These are phyloP conservation scores for Myoxocephalus aenaeus DNA, from an alignment of 2,797 vertebrate genomes.

Conservation along the genomic window DNA sequence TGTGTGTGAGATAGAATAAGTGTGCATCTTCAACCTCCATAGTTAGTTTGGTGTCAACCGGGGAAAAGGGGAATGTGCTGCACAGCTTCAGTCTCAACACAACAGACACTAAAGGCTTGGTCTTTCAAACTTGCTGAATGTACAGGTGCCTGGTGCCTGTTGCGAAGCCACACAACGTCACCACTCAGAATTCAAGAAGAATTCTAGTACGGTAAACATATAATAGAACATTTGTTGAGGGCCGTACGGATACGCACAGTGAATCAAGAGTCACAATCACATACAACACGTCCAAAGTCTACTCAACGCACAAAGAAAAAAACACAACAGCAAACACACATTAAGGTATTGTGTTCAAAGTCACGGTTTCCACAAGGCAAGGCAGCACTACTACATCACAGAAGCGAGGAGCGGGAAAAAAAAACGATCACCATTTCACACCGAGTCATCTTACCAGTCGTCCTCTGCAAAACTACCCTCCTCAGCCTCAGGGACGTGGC, in stretches of 20 bases:
- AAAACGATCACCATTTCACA: conserved; percentile 59
- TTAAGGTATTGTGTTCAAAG: conserved; percentile 47
- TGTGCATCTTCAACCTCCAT: conserved; percentile 25
- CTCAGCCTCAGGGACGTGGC: conserved; percentile 94
- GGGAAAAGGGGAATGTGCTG: conserved; percentile 23
- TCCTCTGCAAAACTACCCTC: conserved; percentile 94
- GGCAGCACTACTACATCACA: conserved; percentile 77
- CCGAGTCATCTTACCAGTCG: conserved; percentile 91
- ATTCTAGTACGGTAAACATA: background rate
- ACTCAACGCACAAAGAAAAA: conserved; percentile 50
- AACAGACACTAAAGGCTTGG: conserved; percentile 8
- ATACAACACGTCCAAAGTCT: conserved; percentile 50
- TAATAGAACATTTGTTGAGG: background rate
- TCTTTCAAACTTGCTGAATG: conserved; percentile 21
- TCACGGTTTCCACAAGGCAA: conserved; percentile 77
- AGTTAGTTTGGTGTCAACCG: conserved; percentile 35
- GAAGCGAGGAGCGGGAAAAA: conserved; percentile 69
- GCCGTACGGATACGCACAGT: conserved; percentile 31
- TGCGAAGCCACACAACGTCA: conserved; percentile 16
- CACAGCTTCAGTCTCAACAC: conserved; percentile 35
- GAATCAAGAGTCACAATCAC: conserved; percentile 61
- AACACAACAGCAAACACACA: conserved; percentile 49
- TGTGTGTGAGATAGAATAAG: background rate
- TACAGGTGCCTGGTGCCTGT: background rate
- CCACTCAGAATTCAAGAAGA: background rate